Evolutionary conservation across 2,888 invertebrate genomes (phyloP).

Genomic region (Drosophila crucigera): DNA sequence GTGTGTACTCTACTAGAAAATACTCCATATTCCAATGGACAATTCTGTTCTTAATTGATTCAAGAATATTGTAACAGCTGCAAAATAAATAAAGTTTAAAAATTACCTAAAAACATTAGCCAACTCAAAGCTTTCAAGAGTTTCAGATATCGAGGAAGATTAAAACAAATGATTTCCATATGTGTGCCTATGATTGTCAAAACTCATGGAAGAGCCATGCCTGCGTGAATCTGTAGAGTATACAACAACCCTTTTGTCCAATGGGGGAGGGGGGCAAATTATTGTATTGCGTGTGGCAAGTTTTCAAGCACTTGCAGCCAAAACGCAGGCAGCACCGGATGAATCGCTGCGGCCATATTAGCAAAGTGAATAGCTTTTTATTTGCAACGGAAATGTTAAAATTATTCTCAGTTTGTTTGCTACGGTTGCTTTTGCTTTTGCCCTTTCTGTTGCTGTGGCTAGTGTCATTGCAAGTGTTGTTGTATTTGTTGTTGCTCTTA

Average conservation of each 20-base stretch:
- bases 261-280: slow-evolving; percentile 48
- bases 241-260: slow-evolving; percentile 18
- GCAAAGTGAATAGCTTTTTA: slow-evolving; percentile 81
- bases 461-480: neutral
- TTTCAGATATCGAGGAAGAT: neutral
- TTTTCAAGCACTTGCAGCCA: slow-evolving; percentile 64
- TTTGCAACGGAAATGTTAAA: slow-evolving; percentile 78
- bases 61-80: neutral
- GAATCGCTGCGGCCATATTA: slow-evolving; percentile 75
- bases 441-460: slow-evolving; percentile 23
- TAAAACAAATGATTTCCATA: neutral
- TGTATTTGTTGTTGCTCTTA: neutral
- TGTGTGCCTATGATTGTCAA: neutral
- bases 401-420: slow-evolving; percentile 67
- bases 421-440: slow-evolving; percentile 17
- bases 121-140: neutral
- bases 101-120: neutral
- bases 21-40: neutral
- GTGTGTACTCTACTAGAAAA: neutral
- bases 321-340: slow-evolving; percentile 72
- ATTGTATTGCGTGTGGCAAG: slow-evolving; percentile 76
- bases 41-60: neutral
- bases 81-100: neutral
- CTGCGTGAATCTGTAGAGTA: slow-evolving; percentile 18
- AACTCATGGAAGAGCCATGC: no score